Conservation (phyloP, 2,888 invertebrate species). For the Nasonovia ribisnigri region DNA sequence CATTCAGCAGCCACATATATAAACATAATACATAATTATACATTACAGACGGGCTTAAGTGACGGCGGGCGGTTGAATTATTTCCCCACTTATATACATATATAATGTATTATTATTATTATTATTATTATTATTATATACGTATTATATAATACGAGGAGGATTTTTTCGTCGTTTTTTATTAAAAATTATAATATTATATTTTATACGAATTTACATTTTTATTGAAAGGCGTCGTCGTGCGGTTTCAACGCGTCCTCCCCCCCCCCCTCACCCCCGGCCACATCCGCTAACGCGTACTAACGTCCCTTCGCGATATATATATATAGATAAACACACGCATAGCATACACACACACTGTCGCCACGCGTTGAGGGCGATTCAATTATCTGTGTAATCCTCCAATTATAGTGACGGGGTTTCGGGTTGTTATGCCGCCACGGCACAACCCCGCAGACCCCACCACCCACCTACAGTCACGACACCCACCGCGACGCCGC, state of each 20-base stretch:
- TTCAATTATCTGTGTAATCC: slow-evolving; percentile 69
- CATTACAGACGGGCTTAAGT: slow-evolving; percentile 18
- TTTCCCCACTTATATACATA: slow-evolving; percentile 5
- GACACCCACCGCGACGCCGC: neutral
- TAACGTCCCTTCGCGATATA: neutral
- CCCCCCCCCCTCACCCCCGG: neutral
- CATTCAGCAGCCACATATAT: neutral
- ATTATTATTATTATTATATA: neutral
- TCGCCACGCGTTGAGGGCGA: slow-evolving; percentile 65
- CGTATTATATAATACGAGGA: neutral
- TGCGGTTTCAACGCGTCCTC: slow-evolving; percentile 47
- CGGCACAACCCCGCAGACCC: neutral
- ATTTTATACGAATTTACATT: slow-evolving; percentile 63
- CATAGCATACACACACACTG: slow-evolving; percentile 55
- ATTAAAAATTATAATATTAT: slow-evolving; percentile 57
- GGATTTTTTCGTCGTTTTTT: slow-evolving; percentile 38
- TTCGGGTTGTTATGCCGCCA: slow-evolving; percentile 54
- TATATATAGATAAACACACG: neutral
- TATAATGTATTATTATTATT: neutral
- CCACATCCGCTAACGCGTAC: neutral
- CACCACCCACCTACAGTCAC: neutral
- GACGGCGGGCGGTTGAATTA: slow-evolving; percentile 11
- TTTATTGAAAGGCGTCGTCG: slow-evolving; percentile 63
- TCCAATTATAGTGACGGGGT: slow-evolving; percentile 67
- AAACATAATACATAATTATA: slow-evolving; percentile 1